Base-by-base conservation (phyloP, 2,888 invertebrate genomes). In the Beris morrisii region DNA sequence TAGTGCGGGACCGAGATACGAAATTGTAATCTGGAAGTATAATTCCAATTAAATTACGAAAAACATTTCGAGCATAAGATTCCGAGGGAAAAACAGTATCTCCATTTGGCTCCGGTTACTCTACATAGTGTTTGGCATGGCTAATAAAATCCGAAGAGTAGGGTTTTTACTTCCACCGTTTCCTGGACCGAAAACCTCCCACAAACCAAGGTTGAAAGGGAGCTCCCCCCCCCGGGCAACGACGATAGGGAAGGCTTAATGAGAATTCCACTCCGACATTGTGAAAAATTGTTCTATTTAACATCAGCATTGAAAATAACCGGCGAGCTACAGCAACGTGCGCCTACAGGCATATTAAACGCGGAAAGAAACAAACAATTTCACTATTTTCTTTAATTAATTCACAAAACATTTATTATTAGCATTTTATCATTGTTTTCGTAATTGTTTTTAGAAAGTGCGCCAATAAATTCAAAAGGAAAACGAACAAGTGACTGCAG, bases 31-130 rank as follows among this genome's bases (percentile, higher is more conserved):
- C 38, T 38, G 38, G 52, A 50, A 61, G 61, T 52, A 50, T 61
- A 52, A 52, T 61, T 61, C 61, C 61, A 61, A 61, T 61, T 61
- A 61, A 46, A 61, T 50, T 32, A 61, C 61, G 32, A 50, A 61
- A 22, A 52, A 52, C 61, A 61, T 61, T 61, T 61, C 38, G 15
- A 61, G 38, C 61, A 50, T 50, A 61, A 52, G 50, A 43, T 43
- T 56, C 53, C n/a, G 50, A 9, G 50, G 13, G 48, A 12, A 11
- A 48, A 48, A 48, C 12, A 13, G 50, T 15, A 50, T 15, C 15
- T 13, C 15, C 48, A 48, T 15, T 13, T n/a, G 12, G 22, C 22
- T 22, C n/a, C 3, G 9, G 50, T 15, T 22, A 50, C 11, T 50
- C 13, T 15, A 22, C 22, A 22, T 22, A 50, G 50, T 13, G 48